These are phyloP conservation scores for Apocrypta bakeri DNA, from an alignment of 1,140 invertebrate genomes.

Conservation along the genomic window DNA sequence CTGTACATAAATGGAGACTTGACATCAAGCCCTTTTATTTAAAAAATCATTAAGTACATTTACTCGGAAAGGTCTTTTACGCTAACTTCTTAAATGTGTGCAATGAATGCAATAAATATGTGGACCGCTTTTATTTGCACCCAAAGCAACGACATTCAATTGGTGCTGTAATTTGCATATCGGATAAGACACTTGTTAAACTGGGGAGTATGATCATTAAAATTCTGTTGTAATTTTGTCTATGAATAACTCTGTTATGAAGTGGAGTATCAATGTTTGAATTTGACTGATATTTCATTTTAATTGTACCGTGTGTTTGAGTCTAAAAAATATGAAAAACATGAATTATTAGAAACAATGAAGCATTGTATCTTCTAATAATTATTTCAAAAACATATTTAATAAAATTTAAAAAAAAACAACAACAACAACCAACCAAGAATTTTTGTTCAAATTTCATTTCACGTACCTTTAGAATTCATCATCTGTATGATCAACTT, in stretches of 20 bases:
- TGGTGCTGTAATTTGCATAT: slow-evolving; percentile 19
- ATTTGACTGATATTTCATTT: not conserved
- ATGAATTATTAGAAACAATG: slow-evolving; percentile 3
- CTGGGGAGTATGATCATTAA: not conserved
- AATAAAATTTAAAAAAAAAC: slow-evolving; percentile 27
- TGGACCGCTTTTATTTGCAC: not conserved
- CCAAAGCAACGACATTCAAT: not conserved
- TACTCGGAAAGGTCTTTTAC: too few relatives aligned
- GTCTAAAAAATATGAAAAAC: not conserved
- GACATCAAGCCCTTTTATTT: not conserved
- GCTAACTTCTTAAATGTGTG: not conserved
- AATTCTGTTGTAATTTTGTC: not conserved
- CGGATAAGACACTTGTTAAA: not conserved
- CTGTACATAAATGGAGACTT: slow-evolving; percentile 16
- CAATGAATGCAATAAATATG: not conserved
- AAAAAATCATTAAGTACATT: slow-evolving; percentile 16
- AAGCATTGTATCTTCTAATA: not conserved
- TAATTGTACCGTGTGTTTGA: slow-evolving; percentile 5
- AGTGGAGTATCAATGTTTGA: too few relatives aligned
- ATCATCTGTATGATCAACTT: slow-evolving; percentile 69
- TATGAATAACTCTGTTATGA: not conserved
- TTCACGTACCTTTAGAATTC: slow-evolving; percentile 65
- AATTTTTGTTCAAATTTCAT: not conserved
- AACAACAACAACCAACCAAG: not conserved
- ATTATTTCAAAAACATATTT: slow-evolving; percentile 18